Conservation (phyloP, 2,888 invertebrate genomes). For the Caenorhabditis afra region DNA sequence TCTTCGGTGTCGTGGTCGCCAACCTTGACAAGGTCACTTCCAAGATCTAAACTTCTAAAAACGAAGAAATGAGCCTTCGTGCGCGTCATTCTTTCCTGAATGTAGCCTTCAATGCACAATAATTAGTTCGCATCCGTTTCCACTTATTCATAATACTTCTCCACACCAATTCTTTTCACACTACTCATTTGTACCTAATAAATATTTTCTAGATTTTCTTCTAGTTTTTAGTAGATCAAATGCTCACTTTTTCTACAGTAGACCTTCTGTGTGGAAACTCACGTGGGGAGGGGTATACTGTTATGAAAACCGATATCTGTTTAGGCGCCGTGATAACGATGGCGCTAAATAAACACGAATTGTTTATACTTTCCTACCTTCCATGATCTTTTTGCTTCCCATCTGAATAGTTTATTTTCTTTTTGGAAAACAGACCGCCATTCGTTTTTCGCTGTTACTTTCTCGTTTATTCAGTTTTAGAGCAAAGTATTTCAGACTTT, state of each 20-base stretch:
- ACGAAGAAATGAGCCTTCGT: not conserved
- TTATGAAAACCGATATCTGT: constrained; percentile 17
- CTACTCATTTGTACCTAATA: constrained; percentile 23
- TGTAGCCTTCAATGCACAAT: constrained; percentile 3
- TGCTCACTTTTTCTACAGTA: too few relatives aligned
- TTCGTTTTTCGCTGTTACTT: too few relatives aligned
- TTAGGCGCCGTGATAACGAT: not conserved
- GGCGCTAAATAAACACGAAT: constrained; percentile 14
- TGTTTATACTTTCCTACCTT: constrained; percentile 31
- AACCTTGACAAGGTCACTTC: constrained; percentile 72
- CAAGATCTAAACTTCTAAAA: constrained; percentile 46
- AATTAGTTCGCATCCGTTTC: constrained; percentile 4
- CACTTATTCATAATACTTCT: not conserved
- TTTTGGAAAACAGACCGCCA: not conserved
- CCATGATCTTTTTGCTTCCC: not conserved
- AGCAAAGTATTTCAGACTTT: not conserved
- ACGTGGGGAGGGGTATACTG: not conserved
- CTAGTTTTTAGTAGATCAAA: not conserved
- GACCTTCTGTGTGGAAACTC: too few relatives aligned
- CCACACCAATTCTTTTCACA: not conserved
- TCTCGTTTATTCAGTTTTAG: constrained; percentile 1
- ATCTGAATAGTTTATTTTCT: not conserved
- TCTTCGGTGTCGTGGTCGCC: constrained; percentile 74
- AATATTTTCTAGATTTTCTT: constrained; percentile 21
- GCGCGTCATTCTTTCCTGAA: not conserved